Percentiles rank a stretch among this genome's conserved stretches.
phyloP scores from a whole-genome alignment of 2,797 vertebrate species.

The Synaphobranchus kaupii region DNA sequence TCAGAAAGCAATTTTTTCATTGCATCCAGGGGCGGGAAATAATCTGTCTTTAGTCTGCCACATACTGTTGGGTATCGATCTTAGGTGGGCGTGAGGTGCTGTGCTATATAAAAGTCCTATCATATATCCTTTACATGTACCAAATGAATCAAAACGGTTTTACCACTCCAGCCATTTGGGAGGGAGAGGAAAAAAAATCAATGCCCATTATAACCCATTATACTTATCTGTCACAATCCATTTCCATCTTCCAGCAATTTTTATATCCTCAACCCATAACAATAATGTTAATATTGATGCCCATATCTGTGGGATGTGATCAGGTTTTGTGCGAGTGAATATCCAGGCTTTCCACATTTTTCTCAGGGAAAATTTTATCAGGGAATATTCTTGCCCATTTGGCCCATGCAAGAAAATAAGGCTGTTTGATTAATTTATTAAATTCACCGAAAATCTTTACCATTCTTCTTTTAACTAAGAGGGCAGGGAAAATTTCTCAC shows the following conservation, averaged over 20 bases:
- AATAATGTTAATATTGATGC: slow-evolving; percentile 41
- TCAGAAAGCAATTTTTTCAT: not conserved
- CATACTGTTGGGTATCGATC: slow-evolving; percentile 17
- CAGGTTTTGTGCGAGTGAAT: not conserved
- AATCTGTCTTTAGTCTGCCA: not conserved
- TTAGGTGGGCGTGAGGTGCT: slow-evolving; percentile 22
- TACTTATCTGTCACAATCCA: slow-evolving; percentile 50
- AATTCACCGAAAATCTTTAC: not conserved
- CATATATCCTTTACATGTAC: slow-evolving; percentile 43
- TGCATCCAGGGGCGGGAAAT: slow-evolving; percentile 17
- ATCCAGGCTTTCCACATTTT: not conserved
- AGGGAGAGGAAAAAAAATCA: slow-evolving; percentile 48
- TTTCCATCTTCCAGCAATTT: slow-evolving; percentile 52
- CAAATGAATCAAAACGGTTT: slow-evolving; percentile 38
- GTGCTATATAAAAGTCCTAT: slow-evolving; percentile 47
- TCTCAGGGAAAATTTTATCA: not conserved
- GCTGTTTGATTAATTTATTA: not conserved
- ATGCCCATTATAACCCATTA: slow-evolving; percentile 53
- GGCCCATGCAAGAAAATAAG: not conserved
- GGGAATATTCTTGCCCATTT: not conserved
- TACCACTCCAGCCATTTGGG: slow-evolving; percentile 43
- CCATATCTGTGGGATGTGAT: slow-evolving; percentile 25
- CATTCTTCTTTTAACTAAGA: not conserved
- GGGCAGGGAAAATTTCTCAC: too few relatives aligned
- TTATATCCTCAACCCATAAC: slow-evolving; percentile 55